Evolutionary conservation across 2,888 invertebrate genomes (phyloP).

Genomic region (Horisme vitalbata): DNA sequence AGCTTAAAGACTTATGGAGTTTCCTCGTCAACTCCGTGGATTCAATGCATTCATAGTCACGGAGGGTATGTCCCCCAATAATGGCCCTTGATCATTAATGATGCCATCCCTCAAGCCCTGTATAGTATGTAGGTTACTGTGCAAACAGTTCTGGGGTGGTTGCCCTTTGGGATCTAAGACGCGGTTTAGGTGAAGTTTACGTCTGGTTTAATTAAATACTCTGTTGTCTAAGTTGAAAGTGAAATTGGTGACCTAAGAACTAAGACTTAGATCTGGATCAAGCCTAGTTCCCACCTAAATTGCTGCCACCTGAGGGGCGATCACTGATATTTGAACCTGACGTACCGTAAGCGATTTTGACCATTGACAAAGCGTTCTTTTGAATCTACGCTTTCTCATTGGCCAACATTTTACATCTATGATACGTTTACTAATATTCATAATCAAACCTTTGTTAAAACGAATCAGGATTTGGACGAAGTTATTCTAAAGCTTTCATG

Average conservation of each 20-base stretch:
- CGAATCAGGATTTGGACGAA: too few relatives aligned
- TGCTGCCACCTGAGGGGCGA: too few relatives aligned
- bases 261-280: too few relatives aligned
- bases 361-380: too few relatives aligned
- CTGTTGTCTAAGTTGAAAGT: constrained; percentile 22
- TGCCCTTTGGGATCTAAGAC: constrained; percentile 56
- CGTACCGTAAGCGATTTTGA: too few relatives aligned
- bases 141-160: constrained; percentile 73
- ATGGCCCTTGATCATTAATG: constrained; percentile 78
- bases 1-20: constrained; percentile 52
- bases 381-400: too few relatives aligned
- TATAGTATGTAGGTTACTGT: constrained; percentile 83
- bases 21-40: constrained; percentile 40
- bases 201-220: constrained; percentile 50
- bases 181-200: constrained; percentile 46
- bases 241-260: constrained; percentile 13
- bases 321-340: too few relatives aligned
- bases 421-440: too few relatives aligned
- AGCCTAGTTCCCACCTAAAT: too few relatives aligned
- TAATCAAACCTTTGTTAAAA: too few relatives aligned
- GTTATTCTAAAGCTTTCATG: too few relatives aligned
- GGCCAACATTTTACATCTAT: too few relatives aligned
- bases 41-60: constrained; percentile 76
- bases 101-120: constrained; percentile 73
- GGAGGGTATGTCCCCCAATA: constrained; percentile 70